A percentile compares a stretch with the other conserved stretches of the same genome.
Conservation (phyloP, 92 coral and sea anemone species). For the Palythoa grandis region DNA sequence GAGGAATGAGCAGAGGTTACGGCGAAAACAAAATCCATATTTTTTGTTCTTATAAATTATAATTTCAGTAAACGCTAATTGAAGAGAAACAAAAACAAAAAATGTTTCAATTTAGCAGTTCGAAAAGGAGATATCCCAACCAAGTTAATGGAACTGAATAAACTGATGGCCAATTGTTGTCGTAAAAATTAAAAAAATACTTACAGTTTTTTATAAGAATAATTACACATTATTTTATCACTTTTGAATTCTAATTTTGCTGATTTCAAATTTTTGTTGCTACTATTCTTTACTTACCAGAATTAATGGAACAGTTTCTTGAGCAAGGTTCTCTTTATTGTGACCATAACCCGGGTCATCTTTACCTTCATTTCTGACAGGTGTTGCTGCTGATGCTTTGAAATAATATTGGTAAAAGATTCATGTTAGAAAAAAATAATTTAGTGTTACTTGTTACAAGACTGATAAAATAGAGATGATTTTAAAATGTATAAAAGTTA, state of each 20-base stretch:
- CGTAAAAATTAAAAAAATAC: neutral
- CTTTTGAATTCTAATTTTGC: neutral
- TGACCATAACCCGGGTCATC: neutral
- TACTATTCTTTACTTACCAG: neutral
- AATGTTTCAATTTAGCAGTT: neutral
- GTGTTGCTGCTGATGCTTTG: neutral
- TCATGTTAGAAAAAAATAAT: neutral
- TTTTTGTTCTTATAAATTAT: neutral
- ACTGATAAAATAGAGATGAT: too few species aligned
- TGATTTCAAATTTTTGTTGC: neutral
- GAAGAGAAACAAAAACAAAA: neutral
- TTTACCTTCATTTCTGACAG: neutral
- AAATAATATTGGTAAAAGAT: neutral
- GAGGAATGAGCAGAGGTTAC: neutral
- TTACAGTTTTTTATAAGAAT: neutral
- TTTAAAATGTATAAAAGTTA: too few species aligned
- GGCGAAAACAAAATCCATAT: neutral
- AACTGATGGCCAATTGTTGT: neutral
- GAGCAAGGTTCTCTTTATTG: neutral
- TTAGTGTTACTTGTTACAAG: neutral
- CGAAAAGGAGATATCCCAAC: neutral
- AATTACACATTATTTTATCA: too few species aligned
- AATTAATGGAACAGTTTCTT: neutral
- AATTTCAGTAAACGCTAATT: neutral
- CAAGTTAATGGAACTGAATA: neutral